Base-by-base conservation (phyloP, 2,113 vertebrate genomes). In the Lynx canadensis region DNA sequence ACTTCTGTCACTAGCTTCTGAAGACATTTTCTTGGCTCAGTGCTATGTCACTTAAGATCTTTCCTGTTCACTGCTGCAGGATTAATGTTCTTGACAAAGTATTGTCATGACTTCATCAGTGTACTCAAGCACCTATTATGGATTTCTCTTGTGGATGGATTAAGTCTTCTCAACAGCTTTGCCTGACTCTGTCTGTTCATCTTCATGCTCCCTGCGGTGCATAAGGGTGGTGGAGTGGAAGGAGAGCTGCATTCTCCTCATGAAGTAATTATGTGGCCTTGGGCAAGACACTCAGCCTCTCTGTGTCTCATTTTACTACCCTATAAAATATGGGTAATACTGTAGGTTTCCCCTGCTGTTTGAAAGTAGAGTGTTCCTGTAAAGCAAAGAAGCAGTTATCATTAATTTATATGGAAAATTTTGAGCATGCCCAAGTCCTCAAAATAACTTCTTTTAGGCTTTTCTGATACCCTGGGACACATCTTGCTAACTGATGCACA, bases 211-310 rank as follows among this genome's bases (percentile, higher is more conserved):
- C 78, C 82, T 21, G 11, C 0, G 2, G 78, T 84, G 52, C 68
- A 82, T 66, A 4, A 96, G 50, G 71, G 19, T 38, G 82, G 29
- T 1, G 23, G 91, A 57, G 14, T 31, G 18, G 74, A 74, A 74
- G 45, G 69, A 55, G 33, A 48, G 41, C 52, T 36, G 16, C 4
- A 0, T 63, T 82, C 12, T 66, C 52, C 63, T 93, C 89, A 23
- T 18, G 45, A 90, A 93, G 86, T 74, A 66, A 74, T 89, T 96
- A 16, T 23, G 25, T 90, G 90, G 50, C 94, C 90, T 31, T 31
- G 63, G 95, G 97, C 87, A 80, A 87, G 69, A 78, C 45, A 38
- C 50, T 45, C n/a, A 76, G 86, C 48, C 36, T 45, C 68, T 92
- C 82, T 60, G 55, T 66, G 73, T 85, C 68, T 93, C 71, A 68